A percentile compares a stretch with the other conserved stretches of the same genome.
These are phyloP conservation scores for Henricia sp. DNA, from an alignment of 53 echinoderm and acorn worm species.

Conservation along the genomic window DNA sequence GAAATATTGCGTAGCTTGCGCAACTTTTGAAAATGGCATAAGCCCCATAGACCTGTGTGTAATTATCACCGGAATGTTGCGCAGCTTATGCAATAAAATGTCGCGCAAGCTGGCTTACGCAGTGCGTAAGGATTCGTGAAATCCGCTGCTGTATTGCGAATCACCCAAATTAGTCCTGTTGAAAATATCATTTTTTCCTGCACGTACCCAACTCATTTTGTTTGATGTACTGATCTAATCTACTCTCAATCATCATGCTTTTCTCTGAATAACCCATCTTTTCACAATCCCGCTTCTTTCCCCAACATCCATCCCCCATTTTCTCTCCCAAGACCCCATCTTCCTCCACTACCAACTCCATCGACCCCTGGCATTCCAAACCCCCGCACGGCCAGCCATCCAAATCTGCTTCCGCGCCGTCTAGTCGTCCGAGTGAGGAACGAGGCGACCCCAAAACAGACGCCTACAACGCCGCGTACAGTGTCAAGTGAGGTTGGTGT, in stretches of 20 bases:
- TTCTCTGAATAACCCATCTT: neutral
- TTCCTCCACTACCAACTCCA: slow-evolving; percentile 33
- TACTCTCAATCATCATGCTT: too few relatives aligned
- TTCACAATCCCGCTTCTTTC: neutral
- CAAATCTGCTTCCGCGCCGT: slow-evolving; percentile 19
- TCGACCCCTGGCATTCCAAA: slow-evolving; percentile 55
- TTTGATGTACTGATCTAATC: neutral
- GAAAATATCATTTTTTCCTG: neutral
- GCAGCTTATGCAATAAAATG: too few relatives aligned
- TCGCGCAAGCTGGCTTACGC: too few relatives aligned
- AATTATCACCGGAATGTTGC: too few relatives aligned
- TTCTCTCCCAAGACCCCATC: slow-evolving; percentile 38
- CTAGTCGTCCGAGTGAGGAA: slow-evolving; percentile 28
- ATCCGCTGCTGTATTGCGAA: too few relatives aligned
- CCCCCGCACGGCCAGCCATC: slow-evolving; percentile 24
- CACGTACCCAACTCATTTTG: neutral
- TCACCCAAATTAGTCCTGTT: too few relatives aligned
- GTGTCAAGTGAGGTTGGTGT: slow-evolving; percentile 59
- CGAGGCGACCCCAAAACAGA: slow-evolving; percentile 37
- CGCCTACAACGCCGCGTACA: slow-evolving; percentile 56
- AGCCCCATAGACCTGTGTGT: too few relatives aligned
- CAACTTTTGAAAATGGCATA: too few relatives aligned
- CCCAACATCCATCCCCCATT: neutral
- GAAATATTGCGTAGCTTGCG: too few relatives aligned
- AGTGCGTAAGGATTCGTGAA: too few relatives aligned